Conservation (phyloP, 2,797 vertebrate genomes). For the Pangasius macronema region DNA sequence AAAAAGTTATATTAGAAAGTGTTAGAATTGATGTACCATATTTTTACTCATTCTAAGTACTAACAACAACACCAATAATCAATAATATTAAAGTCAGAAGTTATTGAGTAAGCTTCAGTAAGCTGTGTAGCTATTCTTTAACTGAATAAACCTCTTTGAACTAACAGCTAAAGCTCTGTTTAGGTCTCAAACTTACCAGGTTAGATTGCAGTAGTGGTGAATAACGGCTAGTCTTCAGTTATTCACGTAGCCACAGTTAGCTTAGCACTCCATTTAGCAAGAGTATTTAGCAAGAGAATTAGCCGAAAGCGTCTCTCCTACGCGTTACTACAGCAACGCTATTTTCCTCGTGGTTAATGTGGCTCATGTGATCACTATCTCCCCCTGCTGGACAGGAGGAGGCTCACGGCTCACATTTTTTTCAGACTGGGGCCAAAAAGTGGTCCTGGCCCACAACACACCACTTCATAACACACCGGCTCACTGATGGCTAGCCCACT, state of each 20-base stretch:
- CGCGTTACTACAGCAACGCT: slow-evolving; percentile 24
- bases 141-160: background rate
- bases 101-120: no score
- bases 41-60: background rate
- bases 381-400: slow-evolving; percentile 19
- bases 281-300: background rate
- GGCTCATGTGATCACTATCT: background rate
- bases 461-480: no score
- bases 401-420: background rate
- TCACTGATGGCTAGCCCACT: no score
- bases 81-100: no score
- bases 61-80: no score
- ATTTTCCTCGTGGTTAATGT: background rate
- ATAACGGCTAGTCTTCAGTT: background rate
- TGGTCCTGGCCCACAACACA: no score
- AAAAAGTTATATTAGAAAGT: background rate
- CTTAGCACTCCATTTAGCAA: background rate
- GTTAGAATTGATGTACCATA: background rate
- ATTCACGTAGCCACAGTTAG: background rate
- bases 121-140: no score
- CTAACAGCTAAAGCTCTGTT: background rate
- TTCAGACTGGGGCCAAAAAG: no score
- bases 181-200: background rate
- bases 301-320: background rate
- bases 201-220: background rate